A percentile compares a stretch with the other conserved stretches of the same genome.
These are phyloP conservation scores for Chiloscyllium punctatum DNA, from an alignment of 2,797 vertebrate species.

Conservation along the genomic window DNA sequence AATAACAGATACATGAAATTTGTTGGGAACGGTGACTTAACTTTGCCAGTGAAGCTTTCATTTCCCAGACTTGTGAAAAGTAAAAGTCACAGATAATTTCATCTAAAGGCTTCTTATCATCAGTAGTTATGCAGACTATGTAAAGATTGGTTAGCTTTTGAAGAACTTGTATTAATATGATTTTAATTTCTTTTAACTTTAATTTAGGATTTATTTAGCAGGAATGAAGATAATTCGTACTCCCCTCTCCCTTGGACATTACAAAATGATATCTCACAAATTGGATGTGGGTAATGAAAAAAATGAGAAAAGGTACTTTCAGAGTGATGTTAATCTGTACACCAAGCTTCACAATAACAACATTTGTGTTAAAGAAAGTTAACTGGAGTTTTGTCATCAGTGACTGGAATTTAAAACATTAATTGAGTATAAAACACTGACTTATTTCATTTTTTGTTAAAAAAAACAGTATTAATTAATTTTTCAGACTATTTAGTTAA, in stretches of 20 bases:
- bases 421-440: neutral
- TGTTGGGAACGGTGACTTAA: neutral
- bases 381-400: neutral
- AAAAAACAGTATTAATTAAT: neutral
- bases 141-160: neutral
- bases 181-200: constrained; percentile 24
- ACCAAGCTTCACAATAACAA: neutral
- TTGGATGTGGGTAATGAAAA: constrained; percentile 41
- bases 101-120: neutral
- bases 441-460: neutral
- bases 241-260: constrained; percentile 50
- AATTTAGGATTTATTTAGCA: constrained; percentile 53
- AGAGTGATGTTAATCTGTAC: neutral
- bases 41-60: neutral
- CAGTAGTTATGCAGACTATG: neutral
- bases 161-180: neutral
- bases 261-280: constrained; percentile 50
- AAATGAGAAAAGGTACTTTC: constrained; percentile 48
- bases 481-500: neutral
- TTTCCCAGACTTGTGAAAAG: neutral
- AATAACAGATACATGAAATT: neutral
- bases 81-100: neutral
- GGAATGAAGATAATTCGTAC: constrained; percentile 55
- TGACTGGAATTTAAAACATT: neutral
- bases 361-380: no score